A percentile compares a stretch with the other conserved stretches of the same genome.
These are phyloP conservation scores for Nasalis larvatus DNA, from an alignment of 2,113 vertebrate species.

Conservation along the genomic window DNA sequence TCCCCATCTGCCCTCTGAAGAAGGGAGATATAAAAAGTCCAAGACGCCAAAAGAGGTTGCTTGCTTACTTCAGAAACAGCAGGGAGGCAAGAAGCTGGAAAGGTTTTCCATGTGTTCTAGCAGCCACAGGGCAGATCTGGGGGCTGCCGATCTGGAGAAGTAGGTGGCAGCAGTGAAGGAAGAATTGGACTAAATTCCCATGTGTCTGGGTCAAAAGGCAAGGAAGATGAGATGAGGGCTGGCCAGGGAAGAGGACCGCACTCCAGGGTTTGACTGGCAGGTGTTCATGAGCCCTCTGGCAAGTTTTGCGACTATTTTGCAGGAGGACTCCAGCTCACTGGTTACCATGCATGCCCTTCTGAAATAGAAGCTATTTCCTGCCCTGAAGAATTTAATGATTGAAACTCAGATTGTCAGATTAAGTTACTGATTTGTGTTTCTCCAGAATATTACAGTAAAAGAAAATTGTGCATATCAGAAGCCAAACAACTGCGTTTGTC, in stretches of 20 bases:
- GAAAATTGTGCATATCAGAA: not conserved
- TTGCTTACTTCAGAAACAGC: constrained; percentile 25
- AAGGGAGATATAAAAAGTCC: constrained; percentile 24
- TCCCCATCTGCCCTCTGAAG: not conserved
- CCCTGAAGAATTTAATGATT: not conserved
- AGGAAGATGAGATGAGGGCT: too few species aligned
- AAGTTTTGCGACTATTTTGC: not conserved
- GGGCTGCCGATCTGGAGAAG: not conserved
- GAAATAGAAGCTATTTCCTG: not conserved
- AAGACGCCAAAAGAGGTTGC: not conserved
- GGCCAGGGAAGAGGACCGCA: not conserved
- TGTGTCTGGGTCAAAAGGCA: not conserved
- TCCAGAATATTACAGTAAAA: not conserved
- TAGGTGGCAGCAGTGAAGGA: not conserved
- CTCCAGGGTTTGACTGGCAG: not conserved
- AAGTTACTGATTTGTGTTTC: not conserved
- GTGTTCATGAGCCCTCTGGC: not conserved
- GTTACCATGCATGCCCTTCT: not conserved
- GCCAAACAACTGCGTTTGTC: not conserved
- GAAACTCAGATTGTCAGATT: not conserved
- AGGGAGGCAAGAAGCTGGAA: not conserved
- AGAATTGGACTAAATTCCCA: not conserved
- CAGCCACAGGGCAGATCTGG: too few species aligned
- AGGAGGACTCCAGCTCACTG: not conserved
- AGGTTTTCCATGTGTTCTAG: not conserved